phyloP scores from a whole-genome alignment of 2,888 invertebrate genomes.

The Sphecodes monilicornis region DNA sequence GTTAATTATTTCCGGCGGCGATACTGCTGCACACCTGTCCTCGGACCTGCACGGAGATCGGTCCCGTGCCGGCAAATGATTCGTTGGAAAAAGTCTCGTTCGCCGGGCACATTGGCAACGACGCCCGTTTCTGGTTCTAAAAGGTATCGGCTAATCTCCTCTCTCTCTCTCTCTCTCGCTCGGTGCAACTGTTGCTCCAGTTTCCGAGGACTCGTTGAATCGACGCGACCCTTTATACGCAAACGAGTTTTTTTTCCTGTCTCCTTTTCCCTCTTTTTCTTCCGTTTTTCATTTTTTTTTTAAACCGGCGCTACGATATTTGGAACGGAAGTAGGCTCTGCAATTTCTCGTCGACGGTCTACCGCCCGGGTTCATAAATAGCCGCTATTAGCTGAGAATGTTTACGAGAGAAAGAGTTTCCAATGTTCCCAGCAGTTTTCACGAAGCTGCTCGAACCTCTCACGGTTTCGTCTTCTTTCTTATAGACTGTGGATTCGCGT shows the following conservation, averaged over 20 bases:
- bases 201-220: slow-evolving; percentile 24
- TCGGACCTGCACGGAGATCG: slow-evolving; percentile 14
- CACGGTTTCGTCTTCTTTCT: background rate
- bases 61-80: slow-evolving; percentile 32
- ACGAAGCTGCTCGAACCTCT: background rate
- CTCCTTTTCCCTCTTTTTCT: background rate
- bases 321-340: slow-evolving; percentile 2
- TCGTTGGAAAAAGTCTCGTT: slow-evolving; percentile 37
- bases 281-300: background rate
- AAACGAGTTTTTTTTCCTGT: background rate
- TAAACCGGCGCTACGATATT: slow-evolving; percentile 15
- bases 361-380: slow-evolving; percentile 22
- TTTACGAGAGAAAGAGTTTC: slow-evolving; percentile 1
- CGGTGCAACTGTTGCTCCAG: slow-evolving; percentile 10
- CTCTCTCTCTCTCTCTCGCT: background rate
- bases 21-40: slow-evolving; percentile 49
- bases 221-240: background rate
- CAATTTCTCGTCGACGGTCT: slow-evolving; percentile 10
- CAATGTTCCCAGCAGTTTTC: background rate
- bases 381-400: slow-evolving; percentile 7
- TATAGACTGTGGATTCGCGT: background rate
- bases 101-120: slow-evolving; percentile 8
- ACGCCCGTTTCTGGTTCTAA: slow-evolving; percentile 16
- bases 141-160: slow-evolving; percentile 45
- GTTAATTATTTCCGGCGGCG: slow-evolving; percentile 74